Base-by-base conservation (phyloP, 1,140 invertebrate species). In the Ostrea edulis region DNA sequence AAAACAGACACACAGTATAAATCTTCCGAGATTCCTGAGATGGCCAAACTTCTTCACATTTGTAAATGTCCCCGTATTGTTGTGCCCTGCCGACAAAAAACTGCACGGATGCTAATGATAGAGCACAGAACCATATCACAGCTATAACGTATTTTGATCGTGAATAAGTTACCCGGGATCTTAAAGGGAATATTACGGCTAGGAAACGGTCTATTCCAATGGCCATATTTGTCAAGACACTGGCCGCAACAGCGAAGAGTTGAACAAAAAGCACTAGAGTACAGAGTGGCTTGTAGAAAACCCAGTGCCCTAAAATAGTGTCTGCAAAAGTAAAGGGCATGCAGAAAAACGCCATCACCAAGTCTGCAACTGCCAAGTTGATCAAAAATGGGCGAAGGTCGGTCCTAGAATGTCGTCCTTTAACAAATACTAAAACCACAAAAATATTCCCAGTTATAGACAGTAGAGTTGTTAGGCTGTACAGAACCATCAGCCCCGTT, bases 281-380 rank as follows among this genome's bases (percentile, higher is more conserved):
- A 87, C 94, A 95, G 91, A 95, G 91, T 14, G 92, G 90, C 83
- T 89, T 89, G n/a, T 93, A 91, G 89, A 94, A 94, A 52, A 94
- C 87, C 94, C 94, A 95, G 14, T 87, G 89, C 8, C 89, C 88
- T 3, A 92, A 86, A 89, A 94, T 93, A 8, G 92, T 93, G 68
- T 91, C 91, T 8, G 94, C 94, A 90, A 94, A 94, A 0, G 93
- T 94, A 88, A 95, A 95, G 14, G 95, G 95, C 92, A 95, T 93
- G 87, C 95, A 95, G 87, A 95, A 93, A 2, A 94, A 35, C 9
- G 94, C 93, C 93, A 95, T 94, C 22, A 94, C 88, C 29, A 95
- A 92, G 82, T 95, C 95, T 44, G 95, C 91, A n/a, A 94, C 88
- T 53, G 95, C 97, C 96, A 98, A 95, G 95, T 98, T 98, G 35